These are phyloP conservation scores for Halichoerus grypus DNA, from an alignment of 2,113 vertebrate genomes.

Conservation along the genomic window DNA sequence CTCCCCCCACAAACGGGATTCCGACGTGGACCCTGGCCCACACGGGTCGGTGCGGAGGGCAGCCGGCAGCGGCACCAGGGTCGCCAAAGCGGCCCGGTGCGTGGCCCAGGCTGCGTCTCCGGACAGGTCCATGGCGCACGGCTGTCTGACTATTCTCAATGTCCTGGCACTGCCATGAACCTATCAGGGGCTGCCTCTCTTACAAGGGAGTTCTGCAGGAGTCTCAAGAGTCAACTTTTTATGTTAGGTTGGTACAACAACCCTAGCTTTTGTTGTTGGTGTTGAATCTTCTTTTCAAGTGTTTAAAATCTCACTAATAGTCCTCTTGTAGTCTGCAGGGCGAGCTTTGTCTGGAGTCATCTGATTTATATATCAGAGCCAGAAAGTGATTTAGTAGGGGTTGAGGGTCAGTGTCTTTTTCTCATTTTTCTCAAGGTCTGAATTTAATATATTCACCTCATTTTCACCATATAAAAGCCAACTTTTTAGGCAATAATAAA, in stretches of 20 bases:
- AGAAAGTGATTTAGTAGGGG: not conserved
- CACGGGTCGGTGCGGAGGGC: too few relatives aligned
- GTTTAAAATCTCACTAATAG: too few relatives aligned
- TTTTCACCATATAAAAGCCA: not conserved
- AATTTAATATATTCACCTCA: not conserved
- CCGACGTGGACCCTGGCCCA: too few relatives aligned
- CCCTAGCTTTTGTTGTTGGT: too few relatives aligned
- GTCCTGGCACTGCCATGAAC: not conserved
- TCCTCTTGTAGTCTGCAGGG: too few relatives aligned
- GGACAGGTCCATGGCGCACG: too few relatives aligned
- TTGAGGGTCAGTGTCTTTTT: not conserved
- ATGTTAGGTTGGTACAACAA: not conserved
- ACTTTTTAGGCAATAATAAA: not conserved
- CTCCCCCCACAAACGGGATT: too few relatives aligned
- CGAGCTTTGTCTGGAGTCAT: not conserved
- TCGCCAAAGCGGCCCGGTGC: too few relatives aligned
- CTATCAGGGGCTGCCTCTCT: not conserved
- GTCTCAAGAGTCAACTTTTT: accelerated
- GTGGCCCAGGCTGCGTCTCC: too few relatives aligned
- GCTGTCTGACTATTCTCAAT: too few relatives aligned
- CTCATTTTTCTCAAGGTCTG: not conserved
- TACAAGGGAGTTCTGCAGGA: not conserved
- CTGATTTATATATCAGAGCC: not conserved
- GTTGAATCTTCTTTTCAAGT: too few relatives aligned
- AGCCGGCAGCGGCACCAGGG: too few relatives aligned